Percentiles rank a stretch among this genome's conserved stretches.
Evolutionary conservation across 2,888 invertebrate genomes (phyloP).

Genomic region (Patella ulyssiponensis): DNA sequence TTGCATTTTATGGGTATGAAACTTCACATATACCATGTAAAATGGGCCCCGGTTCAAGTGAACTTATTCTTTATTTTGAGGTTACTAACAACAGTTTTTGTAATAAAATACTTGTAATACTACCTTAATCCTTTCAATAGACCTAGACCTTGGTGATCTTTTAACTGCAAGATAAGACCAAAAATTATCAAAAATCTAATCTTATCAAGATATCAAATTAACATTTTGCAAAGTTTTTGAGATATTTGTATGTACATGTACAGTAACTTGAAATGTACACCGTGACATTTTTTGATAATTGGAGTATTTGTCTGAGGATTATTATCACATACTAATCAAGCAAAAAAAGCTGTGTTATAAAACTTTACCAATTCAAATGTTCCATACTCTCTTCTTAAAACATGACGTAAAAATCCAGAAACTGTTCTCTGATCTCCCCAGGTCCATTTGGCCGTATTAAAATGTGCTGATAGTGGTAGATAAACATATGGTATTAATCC

Average conservation of each 20-base stretch:
- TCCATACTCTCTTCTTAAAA: slow-evolving; percentile 67
- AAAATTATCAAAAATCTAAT: background rate
- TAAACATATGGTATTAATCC: slow-evolving; percentile 68
- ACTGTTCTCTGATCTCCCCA: slow-evolving; percentile 69
- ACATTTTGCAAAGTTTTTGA: too few relatives aligned
- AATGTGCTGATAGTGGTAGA: slow-evolving; percentile 60
- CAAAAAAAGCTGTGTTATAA: background rate
- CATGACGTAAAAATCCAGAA: slow-evolving; percentile 63
- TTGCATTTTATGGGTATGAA: too few relatives aligned
- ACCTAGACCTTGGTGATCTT: slow-evolving; percentile 50
- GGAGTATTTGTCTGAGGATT: background rate
- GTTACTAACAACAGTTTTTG: too few relatives aligned
- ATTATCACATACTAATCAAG: background rate
- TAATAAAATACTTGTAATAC: slow-evolving; percentile 9
- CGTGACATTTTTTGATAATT: background rate
- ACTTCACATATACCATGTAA: too few relatives aligned
- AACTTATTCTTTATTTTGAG: too few relatives aligned
- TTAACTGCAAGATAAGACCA: slow-evolving; percentile 43
- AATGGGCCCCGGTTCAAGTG: too few relatives aligned
- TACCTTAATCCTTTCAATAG: slow-evolving; percentile 47
- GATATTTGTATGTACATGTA: too few relatives aligned
- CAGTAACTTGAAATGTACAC: background rate
- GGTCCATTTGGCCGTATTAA: slow-evolving; percentile 62
- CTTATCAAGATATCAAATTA: too few relatives aligned
- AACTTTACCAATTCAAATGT: slow-evolving; percentile 63